phyloP scores from a whole-genome alignment of 2,113 vertebrate species.

The Xiphias gladius region DNA sequence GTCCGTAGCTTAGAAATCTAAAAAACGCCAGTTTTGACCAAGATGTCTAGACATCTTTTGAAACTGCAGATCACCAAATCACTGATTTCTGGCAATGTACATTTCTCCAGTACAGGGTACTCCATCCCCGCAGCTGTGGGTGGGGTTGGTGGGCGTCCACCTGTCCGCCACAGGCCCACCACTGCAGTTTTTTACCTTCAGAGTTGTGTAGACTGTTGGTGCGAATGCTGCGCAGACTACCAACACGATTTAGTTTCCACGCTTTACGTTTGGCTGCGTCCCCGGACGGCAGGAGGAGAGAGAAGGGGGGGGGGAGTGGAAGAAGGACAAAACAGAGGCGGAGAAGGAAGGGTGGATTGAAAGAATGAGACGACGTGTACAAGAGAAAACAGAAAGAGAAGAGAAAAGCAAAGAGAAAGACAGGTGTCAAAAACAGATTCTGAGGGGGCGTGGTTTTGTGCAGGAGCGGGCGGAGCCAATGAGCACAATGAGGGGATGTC shows the following conservation, averaged over 20 bases:
- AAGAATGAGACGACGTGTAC: neutral
- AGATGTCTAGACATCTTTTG: neutral
- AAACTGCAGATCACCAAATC: conserved; percentile 8
- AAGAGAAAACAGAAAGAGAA: neutral
- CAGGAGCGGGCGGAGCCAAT: conserved; percentile 5
- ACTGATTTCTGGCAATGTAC: neutral
- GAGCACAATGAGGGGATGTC: neutral
- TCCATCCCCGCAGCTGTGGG: conserved; percentile 11
- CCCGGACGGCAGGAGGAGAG: conserved; percentile 86
- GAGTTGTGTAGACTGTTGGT: conserved; percentile 90
- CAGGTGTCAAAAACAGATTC: conserved; percentile 22
- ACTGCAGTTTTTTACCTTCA: conserved; percentile 87
- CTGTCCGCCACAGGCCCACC: conserved; percentile 13
- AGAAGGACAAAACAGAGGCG: too few relatives aligned
- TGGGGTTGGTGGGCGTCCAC: neutral
- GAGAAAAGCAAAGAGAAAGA: conserved; percentile 25
- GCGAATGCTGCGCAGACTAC: conserved; percentile 96
- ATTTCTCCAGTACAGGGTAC: neutral
- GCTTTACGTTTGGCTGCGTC: conserved; percentile 95
- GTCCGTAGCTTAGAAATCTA: too few relatives aligned
- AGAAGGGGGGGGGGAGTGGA: conserved; percentile 10
- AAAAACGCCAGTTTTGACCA: neutral
- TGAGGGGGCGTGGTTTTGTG: conserved; percentile 16
- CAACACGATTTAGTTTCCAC: conserved; percentile 95
- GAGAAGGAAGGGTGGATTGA: neutral